phyloP scores from a whole-genome alignment of 2,797 vertebrate genomes.

The Mus caroli region DNA sequence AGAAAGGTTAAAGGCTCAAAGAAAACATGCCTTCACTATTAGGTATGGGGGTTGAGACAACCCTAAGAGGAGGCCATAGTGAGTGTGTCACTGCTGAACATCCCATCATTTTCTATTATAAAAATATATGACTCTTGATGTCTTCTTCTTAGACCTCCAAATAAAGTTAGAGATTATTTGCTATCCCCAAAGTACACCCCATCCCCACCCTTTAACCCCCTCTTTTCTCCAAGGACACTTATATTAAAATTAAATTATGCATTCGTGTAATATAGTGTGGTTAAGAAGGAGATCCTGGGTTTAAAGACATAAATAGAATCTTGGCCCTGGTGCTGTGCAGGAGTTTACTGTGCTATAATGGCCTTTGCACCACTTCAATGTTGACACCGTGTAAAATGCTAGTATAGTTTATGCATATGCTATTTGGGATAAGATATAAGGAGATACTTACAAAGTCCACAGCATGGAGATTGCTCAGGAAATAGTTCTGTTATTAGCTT shows the following conservation, averaged over 20 bases:
- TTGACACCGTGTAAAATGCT: background rate
- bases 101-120: constrained; percentile 9
- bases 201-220: rapidly evolving
- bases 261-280: background rate
- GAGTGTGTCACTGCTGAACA: background rate
- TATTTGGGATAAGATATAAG: background rate
- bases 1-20: constrained; percentile 73
- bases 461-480: background rate
- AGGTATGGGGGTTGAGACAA: background rate
- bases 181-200: background rate
- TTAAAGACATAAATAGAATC: background rate
- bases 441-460: background rate
- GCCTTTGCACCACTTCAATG: background rate
- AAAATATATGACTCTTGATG: background rate
- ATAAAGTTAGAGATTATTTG: background rate
- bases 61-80: background rate
- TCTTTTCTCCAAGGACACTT: background rate
- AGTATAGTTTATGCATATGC: background rate
- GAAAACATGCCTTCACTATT: constrained; percentile 18
- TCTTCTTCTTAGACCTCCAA: background rate
- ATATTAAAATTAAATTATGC: constrained; percentile 1
- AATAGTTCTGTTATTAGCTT: background rate
- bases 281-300: background rate
- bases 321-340: background rate
- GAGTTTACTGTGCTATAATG: background rate